Conservation (phyloP, 2,113 vertebrate species). For the Sylvietta virens region DNA sequence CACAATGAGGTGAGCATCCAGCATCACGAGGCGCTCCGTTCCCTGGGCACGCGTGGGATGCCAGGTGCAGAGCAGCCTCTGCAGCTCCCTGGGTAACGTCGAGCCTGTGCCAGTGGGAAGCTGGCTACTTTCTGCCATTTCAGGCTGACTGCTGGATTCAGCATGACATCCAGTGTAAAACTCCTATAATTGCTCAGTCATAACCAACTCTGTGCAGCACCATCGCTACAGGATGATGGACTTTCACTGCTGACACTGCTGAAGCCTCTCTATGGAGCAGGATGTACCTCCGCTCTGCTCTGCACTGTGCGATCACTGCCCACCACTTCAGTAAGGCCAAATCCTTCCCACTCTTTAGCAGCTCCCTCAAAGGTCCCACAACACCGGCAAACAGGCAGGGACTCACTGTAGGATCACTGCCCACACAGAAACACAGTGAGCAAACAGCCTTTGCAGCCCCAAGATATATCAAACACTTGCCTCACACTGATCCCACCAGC, state of each 20-base stretch:
- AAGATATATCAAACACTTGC: background rate
- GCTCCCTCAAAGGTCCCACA: background rate
- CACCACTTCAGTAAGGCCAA: background rate
- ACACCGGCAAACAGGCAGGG: background rate
- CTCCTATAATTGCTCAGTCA: background rate
- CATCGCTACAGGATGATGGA: fast-evolving
- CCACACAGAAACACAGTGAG: background rate
- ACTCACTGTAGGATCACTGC: background rate
- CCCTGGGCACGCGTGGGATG: background rate
- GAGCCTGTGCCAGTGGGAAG: background rate
- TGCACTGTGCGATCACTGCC: background rate
- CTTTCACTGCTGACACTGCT: background rate
- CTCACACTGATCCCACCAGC: background rate
- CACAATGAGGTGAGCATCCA: conserved; percentile 1
- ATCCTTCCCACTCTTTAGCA: background rate
- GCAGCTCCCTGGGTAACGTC: background rate
- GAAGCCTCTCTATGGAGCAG: background rate
- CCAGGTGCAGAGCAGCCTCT: conserved; percentile 2
- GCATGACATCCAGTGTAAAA: background rate
- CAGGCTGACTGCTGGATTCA: background rate
- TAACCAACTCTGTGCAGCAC: background rate
- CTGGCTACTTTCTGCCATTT: background rate
- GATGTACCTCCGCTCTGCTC: background rate
- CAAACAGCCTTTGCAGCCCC: background rate
- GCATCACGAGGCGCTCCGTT: background rate